Percentiles rank a stretch among this genome's conserved stretches.
Evolutionary conservation across 2,113 vertebrate species (phyloP).

Genomic region (Hypanus sabinus): DNA sequence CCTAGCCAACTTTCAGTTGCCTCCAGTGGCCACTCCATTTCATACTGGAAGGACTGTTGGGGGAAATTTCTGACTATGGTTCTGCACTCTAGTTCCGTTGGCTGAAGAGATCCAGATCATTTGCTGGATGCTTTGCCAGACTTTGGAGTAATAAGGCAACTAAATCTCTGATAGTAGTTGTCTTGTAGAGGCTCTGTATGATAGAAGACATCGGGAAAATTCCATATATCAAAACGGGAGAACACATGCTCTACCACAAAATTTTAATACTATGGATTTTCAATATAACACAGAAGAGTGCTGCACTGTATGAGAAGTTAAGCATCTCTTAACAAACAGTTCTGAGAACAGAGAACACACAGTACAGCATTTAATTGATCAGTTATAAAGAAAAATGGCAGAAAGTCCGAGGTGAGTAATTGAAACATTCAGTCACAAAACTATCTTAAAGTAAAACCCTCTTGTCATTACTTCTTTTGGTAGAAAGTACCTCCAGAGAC

Average conservation of each 20-base stretch:
- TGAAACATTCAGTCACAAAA: background rate
- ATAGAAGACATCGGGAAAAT: background rate
- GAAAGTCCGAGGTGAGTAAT: background rate
- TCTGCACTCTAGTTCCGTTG: too few species aligned
- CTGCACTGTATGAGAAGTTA: background rate
- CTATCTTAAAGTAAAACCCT: slow-evolving; percentile 5
- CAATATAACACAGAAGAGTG: background rate
- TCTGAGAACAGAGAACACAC: background rate
- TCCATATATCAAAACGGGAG: background rate
- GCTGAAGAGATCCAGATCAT: background rate
- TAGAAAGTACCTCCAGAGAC: background rate
- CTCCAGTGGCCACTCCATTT: background rate
- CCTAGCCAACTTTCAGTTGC: background rate
- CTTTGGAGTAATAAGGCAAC: background rate
- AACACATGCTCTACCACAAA: background rate
- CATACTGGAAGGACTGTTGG: background rate
- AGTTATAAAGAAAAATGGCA: background rate
- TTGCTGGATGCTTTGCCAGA: background rate
- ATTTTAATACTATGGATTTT: background rate
- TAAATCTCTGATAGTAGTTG: background rate
- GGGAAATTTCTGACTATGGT: background rate
- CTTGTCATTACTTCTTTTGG: background rate
- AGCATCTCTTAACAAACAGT: background rate
- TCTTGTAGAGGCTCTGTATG: background rate
- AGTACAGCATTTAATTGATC: background rate